Percentiles rank a stretch among this genome's conserved stretches.
phyloP scores from a whole-genome alignment of 2,888 invertebrate genomes.

The Notodonta ziczac region DNA sequence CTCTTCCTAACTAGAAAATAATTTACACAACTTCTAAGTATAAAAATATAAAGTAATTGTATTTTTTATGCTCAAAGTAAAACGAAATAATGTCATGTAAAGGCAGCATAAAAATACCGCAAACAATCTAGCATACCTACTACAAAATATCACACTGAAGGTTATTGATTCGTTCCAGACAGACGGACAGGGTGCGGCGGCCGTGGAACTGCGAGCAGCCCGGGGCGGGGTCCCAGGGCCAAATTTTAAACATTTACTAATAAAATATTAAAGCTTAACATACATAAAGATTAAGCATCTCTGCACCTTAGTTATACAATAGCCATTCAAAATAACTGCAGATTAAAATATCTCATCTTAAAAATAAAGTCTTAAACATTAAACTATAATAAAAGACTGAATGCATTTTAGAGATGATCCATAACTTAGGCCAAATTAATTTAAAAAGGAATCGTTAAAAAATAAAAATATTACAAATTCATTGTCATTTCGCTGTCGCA shows the following conservation, averaged over 20 bases:
- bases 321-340: constrained; percentile 84
- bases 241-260: constrained; percentile 83
- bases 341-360: constrained; percentile 84
- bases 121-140: constrained; percentile 73
- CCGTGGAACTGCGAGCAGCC: constrained; percentile 36
- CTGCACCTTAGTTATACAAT: constrained; percentile 84
- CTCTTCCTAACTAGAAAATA: constrained; percentile 73
- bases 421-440: constrained; percentile 79
- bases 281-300: constrained; percentile 85
- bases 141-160: constrained; percentile 80
- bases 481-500: constrained; percentile 76
- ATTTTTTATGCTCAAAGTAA: constrained; percentile 62
- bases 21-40: constrained; percentile 78
- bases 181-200: constrained; percentile 35
- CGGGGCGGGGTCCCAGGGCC: constrained; percentile 66
- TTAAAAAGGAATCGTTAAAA: constrained; percentile 45
- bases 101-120: constrained; percentile 70
- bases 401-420: constrained; percentile 67
- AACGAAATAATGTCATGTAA: constrained; percentile 61
- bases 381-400: constrained; percentile 78
- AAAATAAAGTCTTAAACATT: constrained; percentile 82
- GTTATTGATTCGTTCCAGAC: constrained; percentile 55
- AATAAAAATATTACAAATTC: constrained; percentile 59
- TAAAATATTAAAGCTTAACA: constrained; percentile 85
- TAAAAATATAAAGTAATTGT: constrained; percentile 79